These are phyloP conservation scores for Nyctibius bracteatus DNA, from an alignment of 2,113 vertebrate species.

Conservation along the genomic window DNA sequence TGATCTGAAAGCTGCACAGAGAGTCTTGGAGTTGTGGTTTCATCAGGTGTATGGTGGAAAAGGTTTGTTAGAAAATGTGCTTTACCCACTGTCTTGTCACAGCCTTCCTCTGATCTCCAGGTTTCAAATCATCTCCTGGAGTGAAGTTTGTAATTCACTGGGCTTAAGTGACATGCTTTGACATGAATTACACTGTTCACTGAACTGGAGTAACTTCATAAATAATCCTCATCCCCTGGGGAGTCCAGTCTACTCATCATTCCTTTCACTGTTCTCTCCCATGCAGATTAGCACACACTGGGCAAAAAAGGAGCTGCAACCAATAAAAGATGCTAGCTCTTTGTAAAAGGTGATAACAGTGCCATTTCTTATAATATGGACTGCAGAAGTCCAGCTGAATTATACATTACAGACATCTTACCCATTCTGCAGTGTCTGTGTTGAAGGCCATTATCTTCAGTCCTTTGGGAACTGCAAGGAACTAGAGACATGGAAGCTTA, in stretches of 20 bases:
- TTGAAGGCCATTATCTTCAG: constrained; percentile 30
- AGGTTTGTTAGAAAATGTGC: neutral
- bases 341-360: neutral
- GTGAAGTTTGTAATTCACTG: constrained; percentile 11
- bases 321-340: neutral
- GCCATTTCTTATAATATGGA: neutral
- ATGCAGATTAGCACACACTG: neutral
- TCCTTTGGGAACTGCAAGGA: constrained; percentile 8
- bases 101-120: neutral
- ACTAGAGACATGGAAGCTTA: neutral
- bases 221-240: constrained; percentile 6
- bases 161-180: neutral
- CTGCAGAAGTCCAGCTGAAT: constrained; percentile 4
- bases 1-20: neutral
- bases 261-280: neutral
- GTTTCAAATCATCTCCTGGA: neutral
- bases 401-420: constrained; percentile 46
- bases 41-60: neutral
- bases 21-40: neutral
- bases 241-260: neutral
- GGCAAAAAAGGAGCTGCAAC: neutral
- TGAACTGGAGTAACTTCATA: constrained; percentile 29
- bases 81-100: neutral
- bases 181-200: constrained; percentile 22
- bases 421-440: neutral